Conservation (phyloP, 2,113 vertebrate genomes). For the Scartelaos histophorus region DNA sequence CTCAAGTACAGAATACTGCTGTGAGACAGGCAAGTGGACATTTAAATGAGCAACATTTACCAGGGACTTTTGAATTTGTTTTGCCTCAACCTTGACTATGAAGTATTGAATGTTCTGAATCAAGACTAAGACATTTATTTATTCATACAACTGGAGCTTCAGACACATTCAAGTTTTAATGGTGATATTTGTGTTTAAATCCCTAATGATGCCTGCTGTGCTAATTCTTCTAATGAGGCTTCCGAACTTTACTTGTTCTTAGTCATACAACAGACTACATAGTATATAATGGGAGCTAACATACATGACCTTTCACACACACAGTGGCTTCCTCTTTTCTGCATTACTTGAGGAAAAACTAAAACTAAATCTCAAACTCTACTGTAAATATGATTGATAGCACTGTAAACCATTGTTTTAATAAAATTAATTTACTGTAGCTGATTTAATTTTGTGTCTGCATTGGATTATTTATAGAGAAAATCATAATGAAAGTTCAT, state of each 20-base stretch:
- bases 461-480: background rate
- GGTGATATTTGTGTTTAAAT: background rate
- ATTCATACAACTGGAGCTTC: background rate
- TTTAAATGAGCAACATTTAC: background rate
- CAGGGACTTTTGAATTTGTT: slow-evolving; percentile 4
- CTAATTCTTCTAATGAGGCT: background rate
- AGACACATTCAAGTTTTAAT: background rate
- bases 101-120: background rate
- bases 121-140: slow-evolving; percentile 4
- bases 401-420: slow-evolving; percentile 4
- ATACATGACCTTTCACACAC: no score
- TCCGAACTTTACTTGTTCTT: background rate
- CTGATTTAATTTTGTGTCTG: background rate
- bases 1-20: slow-evolving; percentile 94
- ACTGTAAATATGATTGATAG: background rate
- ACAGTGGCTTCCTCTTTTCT: no score
- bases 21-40: slow-evolving; percentile 44
- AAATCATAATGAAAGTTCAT: background rate
- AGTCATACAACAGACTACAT: background rate
- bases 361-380: background rate
- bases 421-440: background rate
- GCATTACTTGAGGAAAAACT: no score
- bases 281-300: background rate
- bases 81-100: background rate
- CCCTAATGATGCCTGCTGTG: background rate